Base-by-base conservation (phyloP, 2,113 vertebrate species). In the Neodon shergylaensis region DNA sequence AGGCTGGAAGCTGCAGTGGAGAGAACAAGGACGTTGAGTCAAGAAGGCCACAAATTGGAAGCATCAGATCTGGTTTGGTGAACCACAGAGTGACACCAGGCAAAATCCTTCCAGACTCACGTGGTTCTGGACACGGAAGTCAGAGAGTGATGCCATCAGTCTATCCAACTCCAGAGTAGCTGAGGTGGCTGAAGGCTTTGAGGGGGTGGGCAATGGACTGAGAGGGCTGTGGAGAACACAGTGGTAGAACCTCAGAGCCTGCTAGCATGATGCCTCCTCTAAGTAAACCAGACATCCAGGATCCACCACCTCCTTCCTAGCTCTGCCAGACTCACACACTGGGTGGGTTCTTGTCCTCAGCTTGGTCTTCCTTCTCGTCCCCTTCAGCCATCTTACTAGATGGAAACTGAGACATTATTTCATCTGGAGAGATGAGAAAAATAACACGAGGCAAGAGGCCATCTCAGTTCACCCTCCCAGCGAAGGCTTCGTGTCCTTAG, bases 381-480 rank as follows among this genome's bases (percentile, higher is more conserved):
- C 96, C 97, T 28, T 98, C 97, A 54, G 99, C 98, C 91, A 98
- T 98, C 96, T 99, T 99, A 96, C 98, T 98, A 54, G 98, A 98
- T 72, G 99, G 99, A 92, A 99, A 99, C 98, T 99, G 99, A 83
- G 99, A 99, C 98, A 99, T 98, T 92, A 99, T 99, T 98, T 99
- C 99, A 98, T 99, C 99, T 99, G 97, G 82, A 47, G 95, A 97
- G 61, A 63, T 96, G 76, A 92, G 58, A 95, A 79, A 79, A 93
- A 90, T 61, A 8, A 33, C 16, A 42, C 78, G 79, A 44, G 92
- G 9, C 21, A 28, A 44, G n/a, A 65, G 44, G 44, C 65, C 72
- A 36, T 42, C 36, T 61, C 70, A 74, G 33, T n/a, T 24, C 36
- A 44, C 49, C 44, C 31, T 70, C 42, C 77, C 94, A 39, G 21